These are phyloP conservation scores for Pyrrhia umbra DNA, from an alignment of 2,888 invertebrate species.

Conservation along the genomic window DNA sequence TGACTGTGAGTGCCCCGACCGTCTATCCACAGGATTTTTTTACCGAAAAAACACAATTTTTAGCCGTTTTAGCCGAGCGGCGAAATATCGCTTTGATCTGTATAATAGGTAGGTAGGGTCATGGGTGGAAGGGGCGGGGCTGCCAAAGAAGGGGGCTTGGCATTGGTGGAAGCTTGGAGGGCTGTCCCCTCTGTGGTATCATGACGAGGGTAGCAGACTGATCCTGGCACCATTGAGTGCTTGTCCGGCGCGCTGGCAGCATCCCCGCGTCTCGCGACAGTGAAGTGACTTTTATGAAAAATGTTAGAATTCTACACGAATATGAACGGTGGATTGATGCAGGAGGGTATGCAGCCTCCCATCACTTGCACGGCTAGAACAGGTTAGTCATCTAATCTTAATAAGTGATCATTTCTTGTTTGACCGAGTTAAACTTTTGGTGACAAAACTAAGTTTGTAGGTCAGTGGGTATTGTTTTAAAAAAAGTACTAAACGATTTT, in stretches of 20 bases:
- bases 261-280: constrained; percentile 69
- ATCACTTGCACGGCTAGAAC: constrained; percentile 91
- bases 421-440: constrained; percentile 28
- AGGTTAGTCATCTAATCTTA: constrained; percentile 84
- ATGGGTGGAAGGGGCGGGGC: constrained; percentile 77
- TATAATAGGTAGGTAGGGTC: constrained; percentile 85
- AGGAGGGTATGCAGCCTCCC: constrained; percentile 89
- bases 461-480: constrained; percentile 11
- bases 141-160: constrained; percentile 50
- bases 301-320: constrained; percentile 94
- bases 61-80: constrained; percentile 76
- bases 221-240: constrained; percentile 73
- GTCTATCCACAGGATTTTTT: constrained; percentile 62
- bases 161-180: constrained; percentile 76
- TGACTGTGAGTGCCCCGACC: constrained; percentile 39
- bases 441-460: constrained; percentile 31
- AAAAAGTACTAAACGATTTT: background rate
- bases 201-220: constrained; percentile 60
- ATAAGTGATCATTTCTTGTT: constrained; percentile 17
- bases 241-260: constrained; percentile 69
- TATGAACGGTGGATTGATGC: constrained; percentile 91
- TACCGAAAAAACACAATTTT: constrained; percentile 81
- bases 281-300: constrained; percentile 72
- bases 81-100: constrained; percentile 81
- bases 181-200: constrained; percentile 52